Evolutionary conservation across 2,797 vertebrate genomes (phyloP).

Genomic region (Miichthys miiuy): DNA sequence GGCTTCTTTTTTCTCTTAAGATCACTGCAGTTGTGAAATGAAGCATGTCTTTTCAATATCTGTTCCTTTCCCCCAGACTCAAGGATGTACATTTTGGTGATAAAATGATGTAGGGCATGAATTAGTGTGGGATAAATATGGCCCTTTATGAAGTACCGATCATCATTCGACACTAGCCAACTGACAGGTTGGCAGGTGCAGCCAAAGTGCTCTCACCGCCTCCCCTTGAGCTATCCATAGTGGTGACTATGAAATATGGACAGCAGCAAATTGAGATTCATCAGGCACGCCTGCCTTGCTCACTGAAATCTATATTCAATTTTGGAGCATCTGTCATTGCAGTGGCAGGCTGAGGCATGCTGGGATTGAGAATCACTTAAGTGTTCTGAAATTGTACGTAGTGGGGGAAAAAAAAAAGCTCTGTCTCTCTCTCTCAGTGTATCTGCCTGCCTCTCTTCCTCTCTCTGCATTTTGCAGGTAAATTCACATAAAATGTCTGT

Average conservation of each 20-base stretch:
- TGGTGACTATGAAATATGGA: slow-evolving; percentile 82
- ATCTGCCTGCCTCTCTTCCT: slow-evolving; percentile 18
- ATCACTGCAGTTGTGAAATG: slow-evolving; percentile 32
- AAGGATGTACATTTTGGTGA: slow-evolving; percentile 33
- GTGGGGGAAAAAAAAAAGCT: slow-evolving; percentile 42
- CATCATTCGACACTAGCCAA: slow-evolving; percentile 63
- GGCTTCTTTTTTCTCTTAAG: slow-evolving; percentile 41
- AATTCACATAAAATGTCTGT: slow-evolving; percentile 19
- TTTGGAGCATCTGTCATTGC: slow-evolving; percentile 84
- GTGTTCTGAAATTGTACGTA: slow-evolving; percentile 78
- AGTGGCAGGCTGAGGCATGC: slow-evolving; percentile 75
- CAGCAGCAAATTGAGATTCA: slow-evolving; percentile 85
- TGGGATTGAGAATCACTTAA: slow-evolving; percentile 80
- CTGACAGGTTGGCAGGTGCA: slow-evolving; percentile 74
- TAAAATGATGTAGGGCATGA: slow-evolving; percentile 55
- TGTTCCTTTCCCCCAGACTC: not conserved
- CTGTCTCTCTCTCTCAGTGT: slow-evolving; percentile 43
- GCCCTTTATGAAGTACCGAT: slow-evolving; percentile 67
- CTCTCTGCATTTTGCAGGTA: slow-evolving; percentile 13
- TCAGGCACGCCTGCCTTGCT: slow-evolving; percentile 82
- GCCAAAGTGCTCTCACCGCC: slow-evolving; percentile 52
- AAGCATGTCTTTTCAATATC: slow-evolving; percentile 28
- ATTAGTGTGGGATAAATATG: slow-evolving; percentile 69
- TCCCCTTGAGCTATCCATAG: slow-evolving; percentile 66
- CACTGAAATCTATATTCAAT: slow-evolving; percentile 87